Evolutionary conservation across 1,140 invertebrate species (phyloP).

Genomic region (Hylyphantes graminicola): DNA sequence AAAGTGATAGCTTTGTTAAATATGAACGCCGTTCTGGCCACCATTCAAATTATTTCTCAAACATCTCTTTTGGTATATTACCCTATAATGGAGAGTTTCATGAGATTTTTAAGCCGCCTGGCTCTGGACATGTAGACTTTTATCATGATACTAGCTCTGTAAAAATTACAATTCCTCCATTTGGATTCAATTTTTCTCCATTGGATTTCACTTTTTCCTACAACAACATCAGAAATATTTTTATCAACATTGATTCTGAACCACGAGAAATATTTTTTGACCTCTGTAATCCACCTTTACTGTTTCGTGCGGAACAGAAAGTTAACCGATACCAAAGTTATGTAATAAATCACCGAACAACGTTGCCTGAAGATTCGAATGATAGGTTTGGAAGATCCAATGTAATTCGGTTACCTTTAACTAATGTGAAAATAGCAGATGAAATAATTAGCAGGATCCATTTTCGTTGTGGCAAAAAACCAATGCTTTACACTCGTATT

Average conservation of each 20-base stretch:
- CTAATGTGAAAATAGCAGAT: neutral
- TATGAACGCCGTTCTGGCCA: neutral
- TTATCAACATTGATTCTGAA: constrained; percentile 14
- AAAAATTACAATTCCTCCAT: neutral
- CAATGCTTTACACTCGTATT: constrained; percentile 31
- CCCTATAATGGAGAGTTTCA: constrained; percentile 30
- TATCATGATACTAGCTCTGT: constrained; percentile 37
- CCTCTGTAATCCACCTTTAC: constrained; percentile 38
- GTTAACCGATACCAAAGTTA: neutral
- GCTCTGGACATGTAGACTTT: neutral
- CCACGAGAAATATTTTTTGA: constrained; percentile 50
- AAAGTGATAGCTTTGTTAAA: constrained; percentile 18
- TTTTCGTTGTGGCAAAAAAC: constrained; percentile 17
- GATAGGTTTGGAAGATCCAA: constrained; percentile 36
- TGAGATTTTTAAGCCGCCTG: neutral
- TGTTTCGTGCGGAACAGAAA: constrained; percentile 16
- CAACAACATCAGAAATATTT: constrained; percentile 42
- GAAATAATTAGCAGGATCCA: constrained; percentile 39
- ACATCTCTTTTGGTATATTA: constrained; percentile 18
- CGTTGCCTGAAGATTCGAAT: neutral
- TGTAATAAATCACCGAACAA: neutral
- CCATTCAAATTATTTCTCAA: neutral
- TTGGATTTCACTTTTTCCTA: constrained; percentile 17
- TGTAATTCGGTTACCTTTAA: constrained; percentile 24
- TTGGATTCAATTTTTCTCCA: neutral